phyloP scores from a whole-genome alignment of 2,113 vertebrate genomes.

The Megaceryle maxima region DNA sequence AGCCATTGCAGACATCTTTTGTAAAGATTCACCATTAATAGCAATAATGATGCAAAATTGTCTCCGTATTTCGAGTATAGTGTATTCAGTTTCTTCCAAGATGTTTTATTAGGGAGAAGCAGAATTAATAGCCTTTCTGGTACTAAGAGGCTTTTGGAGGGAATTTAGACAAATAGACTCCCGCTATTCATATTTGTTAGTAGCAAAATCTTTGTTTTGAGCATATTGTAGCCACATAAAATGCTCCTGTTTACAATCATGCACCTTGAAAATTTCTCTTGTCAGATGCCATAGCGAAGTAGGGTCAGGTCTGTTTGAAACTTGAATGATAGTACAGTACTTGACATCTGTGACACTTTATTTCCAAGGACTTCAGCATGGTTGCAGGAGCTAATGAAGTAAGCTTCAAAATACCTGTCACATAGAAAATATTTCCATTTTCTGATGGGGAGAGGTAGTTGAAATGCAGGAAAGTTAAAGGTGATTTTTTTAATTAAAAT shows the following conservation, averaged over 20 bases:
- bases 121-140: not conserved
- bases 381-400: slow-evolving; percentile 33
- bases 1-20: not conserved
- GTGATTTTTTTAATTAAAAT: not conserved
- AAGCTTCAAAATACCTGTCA: not conserved
- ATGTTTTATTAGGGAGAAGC: not conserved
- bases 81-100: not conserved
- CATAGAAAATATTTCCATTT: slow-evolving; percentile 13
- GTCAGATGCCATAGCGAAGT: slow-evolving; percentile 13
- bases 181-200: not conserved
- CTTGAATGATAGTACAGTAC: slow-evolving; percentile 14
- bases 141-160: slow-evolving; percentile 18
- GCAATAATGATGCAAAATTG: not conserved
- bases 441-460: not conserved
- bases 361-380: slow-evolving; percentile 35
- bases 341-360: not conserved
- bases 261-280: slow-evolving; percentile 39
- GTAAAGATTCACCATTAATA: slow-evolving; percentile 7
- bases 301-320: slow-evolving; percentile 18
- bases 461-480: not conserved
- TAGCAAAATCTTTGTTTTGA: slow-evolving; percentile 27
- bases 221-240: not conserved
- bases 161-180: slow-evolving; percentile 34
- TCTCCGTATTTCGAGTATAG: not conserved
- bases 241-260: slow-evolving; percentile 12